Evolutionary conservation across 2,888 invertebrate species (phyloP).

Genomic region (Polyommatus icarus): DNA sequence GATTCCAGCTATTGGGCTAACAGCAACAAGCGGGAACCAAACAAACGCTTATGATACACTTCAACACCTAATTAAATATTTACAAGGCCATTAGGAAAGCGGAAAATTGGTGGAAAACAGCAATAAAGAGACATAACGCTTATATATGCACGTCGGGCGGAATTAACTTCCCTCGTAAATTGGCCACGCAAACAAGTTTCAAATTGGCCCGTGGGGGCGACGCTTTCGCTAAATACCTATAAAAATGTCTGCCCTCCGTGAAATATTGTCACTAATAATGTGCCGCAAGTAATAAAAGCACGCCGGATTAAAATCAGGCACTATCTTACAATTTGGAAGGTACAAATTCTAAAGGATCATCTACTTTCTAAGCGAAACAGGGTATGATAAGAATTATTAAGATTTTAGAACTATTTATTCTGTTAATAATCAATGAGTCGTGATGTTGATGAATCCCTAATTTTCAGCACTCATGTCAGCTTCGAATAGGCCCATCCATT

Average conservation of each 20-base stretch:
- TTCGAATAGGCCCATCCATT: no score
- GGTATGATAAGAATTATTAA: no score
- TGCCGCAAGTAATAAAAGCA: constrained; percentile 45
- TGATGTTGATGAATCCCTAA: no score
- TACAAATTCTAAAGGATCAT: no score
- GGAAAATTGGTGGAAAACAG: constrained; percentile 30
- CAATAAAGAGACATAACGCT: constrained; percentile 40
- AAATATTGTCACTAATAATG: constrained; percentile 71
- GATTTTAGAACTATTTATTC: no score
- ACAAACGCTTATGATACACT: neutral
- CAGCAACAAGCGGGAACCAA: neutral
- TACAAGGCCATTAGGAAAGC: constrained; percentile 18
- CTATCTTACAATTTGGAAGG: no score
- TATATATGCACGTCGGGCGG: constrained; percentile 48
- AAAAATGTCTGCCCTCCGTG: constrained; percentile 76
- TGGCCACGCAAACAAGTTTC: constrained; percentile 75
- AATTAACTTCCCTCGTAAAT: constrained; percentile 65
- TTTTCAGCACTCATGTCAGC: no score
- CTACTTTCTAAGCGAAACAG: no score
- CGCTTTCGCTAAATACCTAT: constrained; percentile 80
- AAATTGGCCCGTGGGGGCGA: constrained; percentile 77
- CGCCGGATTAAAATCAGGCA: constrained; percentile 36
- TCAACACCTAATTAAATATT: constrained; percentile 20
- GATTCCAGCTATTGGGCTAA: neutral
- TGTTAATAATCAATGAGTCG: no score